These are phyloP conservation scores for Cuculus canorus DNA, from an alignment of 2,797 vertebrate species.

Conservation along the genomic window DNA sequence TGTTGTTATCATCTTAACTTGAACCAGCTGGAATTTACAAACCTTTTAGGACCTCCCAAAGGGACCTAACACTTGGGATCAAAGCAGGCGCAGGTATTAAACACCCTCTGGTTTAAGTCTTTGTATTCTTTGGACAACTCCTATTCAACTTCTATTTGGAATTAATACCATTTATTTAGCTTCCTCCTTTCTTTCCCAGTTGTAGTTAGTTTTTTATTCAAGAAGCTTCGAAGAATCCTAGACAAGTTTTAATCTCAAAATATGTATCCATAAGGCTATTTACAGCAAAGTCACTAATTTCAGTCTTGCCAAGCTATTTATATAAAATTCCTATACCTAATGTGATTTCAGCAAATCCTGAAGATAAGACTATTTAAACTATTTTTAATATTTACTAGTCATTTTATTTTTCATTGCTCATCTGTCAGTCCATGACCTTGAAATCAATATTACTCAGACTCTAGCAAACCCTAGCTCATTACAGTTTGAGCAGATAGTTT, in stretches of 20 bases:
- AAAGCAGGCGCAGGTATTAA: neutral
- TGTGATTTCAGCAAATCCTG: conserved; percentile 48
- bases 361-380: conserved; percentile 23
- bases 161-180: neutral
- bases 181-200: neutral
- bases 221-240: neutral
- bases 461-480: conserved; percentile 40
- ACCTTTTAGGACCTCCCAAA: no score
- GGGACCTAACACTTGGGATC: neutral
- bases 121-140: neutral
- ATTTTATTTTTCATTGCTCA: neutral
- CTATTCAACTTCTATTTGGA: neutral
- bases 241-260: neutral
- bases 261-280: neutral
- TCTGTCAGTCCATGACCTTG: conserved; percentile 50
- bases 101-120: neutral
- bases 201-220: neutral
- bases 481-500: neutral
- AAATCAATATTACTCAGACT: conserved; percentile 50
- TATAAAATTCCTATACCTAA: conserved; percentile 27
- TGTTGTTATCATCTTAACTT: no score
- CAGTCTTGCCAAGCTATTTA: conserved; percentile 30
- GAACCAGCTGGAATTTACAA: no score
- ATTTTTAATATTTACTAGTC: conserved; percentile 54
- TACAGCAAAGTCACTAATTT: conserved; percentile 7